phyloP scores from a whole-genome alignment of 2,113 vertebrate species.

The Aix galericulata region DNA sequence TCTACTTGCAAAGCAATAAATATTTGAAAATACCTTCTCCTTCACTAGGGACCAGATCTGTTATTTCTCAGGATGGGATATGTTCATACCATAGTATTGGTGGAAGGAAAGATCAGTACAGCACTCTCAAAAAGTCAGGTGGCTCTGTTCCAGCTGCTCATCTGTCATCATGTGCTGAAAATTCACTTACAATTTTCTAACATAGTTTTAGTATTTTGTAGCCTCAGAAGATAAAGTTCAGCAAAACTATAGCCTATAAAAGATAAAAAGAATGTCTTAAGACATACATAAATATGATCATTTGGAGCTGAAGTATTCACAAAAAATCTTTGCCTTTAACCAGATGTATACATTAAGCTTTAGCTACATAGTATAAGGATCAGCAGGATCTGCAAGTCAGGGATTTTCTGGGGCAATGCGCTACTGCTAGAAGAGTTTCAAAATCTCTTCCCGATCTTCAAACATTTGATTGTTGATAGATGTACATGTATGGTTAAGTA shows the following conservation, averaged over 20 bases:
- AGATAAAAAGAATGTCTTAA: neutral
- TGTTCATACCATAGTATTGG: neutral
- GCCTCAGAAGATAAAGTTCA: neutral
- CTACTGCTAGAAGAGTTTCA: neutral
- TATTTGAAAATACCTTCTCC: neutral
- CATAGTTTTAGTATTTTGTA: neutral
- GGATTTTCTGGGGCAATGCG: neutral
- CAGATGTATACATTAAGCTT: neutral
- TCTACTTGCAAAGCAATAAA: neutral
- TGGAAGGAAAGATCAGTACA: neutral
- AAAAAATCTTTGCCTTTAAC: neutral
- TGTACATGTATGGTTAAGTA: neutral
- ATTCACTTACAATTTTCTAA: neutral
- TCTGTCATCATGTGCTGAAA: neutral
- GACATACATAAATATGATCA: neutral
- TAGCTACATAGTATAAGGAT: neutral
- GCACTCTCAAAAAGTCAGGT: neutral
- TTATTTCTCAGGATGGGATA: neutral
- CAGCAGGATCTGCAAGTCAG: rapidly evolving
- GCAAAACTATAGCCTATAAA: neutral
- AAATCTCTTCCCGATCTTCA: neutral
- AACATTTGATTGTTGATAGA: neutral
- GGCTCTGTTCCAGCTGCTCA: neutral
- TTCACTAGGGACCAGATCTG: neutral
- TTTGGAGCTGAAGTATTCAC: neutral